These are phyloP conservation scores for Sebastolobus alascanus DNA, from an alignment of 2,797 vertebrate genomes.

Conservation along the genomic window DNA sequence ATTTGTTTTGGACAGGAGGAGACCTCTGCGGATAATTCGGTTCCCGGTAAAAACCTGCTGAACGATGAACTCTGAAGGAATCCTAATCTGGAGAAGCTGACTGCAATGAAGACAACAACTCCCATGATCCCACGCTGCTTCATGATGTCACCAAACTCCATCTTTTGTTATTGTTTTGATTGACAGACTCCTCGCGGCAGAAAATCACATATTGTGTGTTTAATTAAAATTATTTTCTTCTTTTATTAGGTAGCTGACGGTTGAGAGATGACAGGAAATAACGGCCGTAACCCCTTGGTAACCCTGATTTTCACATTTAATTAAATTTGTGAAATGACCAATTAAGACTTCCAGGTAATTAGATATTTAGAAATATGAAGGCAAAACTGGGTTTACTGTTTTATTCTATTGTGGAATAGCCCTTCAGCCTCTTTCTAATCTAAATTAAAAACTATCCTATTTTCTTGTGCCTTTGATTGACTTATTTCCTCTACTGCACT, in stretches of 20 bases:
- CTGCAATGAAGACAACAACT: neutral
- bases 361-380: neutral
- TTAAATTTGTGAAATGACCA: neutral
- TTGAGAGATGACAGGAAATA: neutral
- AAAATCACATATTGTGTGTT: neutral
- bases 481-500: neutral
- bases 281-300: neutral
- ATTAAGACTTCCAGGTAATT: neutral
- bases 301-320: neutral
- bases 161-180: neutral
- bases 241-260: neutral
- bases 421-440: neutral
- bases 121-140: neutral
- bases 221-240: neutral
- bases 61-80: neutral
- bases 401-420: neutral
- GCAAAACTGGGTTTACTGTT: neutral
- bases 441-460: neutral
- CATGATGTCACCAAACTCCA: fast-evolving
- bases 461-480: neutral
- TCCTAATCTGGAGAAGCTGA: neutral
- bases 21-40: too few relatives aligned
- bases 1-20: too few relatives aligned
- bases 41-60: neutral
- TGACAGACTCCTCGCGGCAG: neutral